Conservation (phyloP, 2,113 vertebrate genomes). For the Rhegmatorhina hoffmannsi region DNA sequence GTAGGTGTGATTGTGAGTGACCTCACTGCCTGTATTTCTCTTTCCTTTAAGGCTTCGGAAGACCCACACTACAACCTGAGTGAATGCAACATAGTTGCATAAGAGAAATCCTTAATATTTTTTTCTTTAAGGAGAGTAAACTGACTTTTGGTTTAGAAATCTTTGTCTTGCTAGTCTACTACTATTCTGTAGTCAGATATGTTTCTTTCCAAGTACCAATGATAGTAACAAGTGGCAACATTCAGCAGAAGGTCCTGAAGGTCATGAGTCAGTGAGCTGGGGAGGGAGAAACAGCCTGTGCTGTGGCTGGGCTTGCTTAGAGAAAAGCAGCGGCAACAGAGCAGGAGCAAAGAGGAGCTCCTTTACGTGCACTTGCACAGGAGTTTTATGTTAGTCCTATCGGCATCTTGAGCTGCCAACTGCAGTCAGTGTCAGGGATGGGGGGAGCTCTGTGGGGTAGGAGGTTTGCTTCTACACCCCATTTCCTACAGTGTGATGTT, state of each 20-base stretch:
- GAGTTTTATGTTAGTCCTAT: background rate
- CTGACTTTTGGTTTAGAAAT: background rate
- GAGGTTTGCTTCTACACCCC: background rate
- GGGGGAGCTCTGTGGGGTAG: background rate
- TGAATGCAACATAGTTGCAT: background rate
- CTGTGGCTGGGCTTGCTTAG: fast-evolving
- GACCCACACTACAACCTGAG: background rate
- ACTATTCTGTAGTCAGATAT: background rate
- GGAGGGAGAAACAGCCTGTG: background rate
- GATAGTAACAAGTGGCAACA: background rate
- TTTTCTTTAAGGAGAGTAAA: background rate
- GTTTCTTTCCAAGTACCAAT: background rate
- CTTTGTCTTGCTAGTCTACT: background rate
- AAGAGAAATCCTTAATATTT: background rate
- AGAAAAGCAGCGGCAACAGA: background rate
- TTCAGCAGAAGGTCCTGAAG: background rate
- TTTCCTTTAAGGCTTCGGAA: background rate
- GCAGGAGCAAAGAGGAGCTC: background rate
- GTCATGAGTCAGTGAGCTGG: background rate
- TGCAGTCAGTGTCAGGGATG: background rate
- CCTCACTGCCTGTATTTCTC: background rate
- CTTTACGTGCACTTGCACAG: background rate
- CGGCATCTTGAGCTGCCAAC: background rate
- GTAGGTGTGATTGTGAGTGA: background rate
- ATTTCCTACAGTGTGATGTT: background rate